Evolutionary conservation across 2,888 invertebrate species (phyloP).

Genomic region (Apodemia hepburni): DNA sequence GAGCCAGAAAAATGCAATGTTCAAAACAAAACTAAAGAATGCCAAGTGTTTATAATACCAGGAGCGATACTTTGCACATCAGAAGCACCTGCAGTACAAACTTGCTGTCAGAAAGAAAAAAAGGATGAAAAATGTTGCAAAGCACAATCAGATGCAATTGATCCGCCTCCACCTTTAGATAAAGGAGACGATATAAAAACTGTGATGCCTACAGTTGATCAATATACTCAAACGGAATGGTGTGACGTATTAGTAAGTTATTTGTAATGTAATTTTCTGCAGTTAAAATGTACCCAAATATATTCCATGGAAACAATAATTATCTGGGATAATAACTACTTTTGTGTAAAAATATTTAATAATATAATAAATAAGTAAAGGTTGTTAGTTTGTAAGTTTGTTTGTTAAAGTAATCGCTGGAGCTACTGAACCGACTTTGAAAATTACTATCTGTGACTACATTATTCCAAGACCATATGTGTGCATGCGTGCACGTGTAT

Average conservation of each 20-base stretch:
- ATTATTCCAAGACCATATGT: no score
- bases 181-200: neutral
- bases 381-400: no score
- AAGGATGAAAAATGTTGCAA: neutral
- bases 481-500: no score
- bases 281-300: no score
- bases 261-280: no score
- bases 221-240: slow-evolving; percentile 56
- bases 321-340: no score
- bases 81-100: neutral
- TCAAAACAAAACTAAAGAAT: neutral
- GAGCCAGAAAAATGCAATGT: slow-evolving; percentile 1
- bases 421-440: no score
- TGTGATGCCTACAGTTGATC: slow-evolving; percentile 14
- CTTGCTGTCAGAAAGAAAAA: neutral
- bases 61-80: neutral
- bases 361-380: no score
- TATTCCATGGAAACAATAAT: no score
- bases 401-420: no score
- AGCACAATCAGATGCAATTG: neutral
- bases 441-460: no score
- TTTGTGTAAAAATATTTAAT: no score
- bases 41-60: neutral
- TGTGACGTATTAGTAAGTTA: slow-evolving; percentile 48
- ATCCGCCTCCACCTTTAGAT: neutral